Percentiles rank a stretch among this genome's conserved stretches.
These are phyloP conservation scores for Cyanoramphus novaezelandiae DNA, from an alignment of 2,113 vertebrate genomes.

Conservation along the genomic window DNA sequence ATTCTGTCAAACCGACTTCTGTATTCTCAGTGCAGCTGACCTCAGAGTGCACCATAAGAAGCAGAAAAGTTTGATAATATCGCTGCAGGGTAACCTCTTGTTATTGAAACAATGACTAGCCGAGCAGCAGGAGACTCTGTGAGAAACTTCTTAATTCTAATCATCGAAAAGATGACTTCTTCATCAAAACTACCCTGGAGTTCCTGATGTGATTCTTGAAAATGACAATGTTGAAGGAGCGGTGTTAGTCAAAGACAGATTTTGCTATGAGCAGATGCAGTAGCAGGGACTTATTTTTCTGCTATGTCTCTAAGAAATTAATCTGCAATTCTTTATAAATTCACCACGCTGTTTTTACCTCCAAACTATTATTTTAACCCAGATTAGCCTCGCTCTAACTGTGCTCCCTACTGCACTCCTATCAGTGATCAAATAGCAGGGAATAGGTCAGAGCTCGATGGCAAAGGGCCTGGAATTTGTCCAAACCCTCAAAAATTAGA, in stretches of 20 bases:
- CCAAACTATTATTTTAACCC: background rate
- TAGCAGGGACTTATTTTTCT: background rate
- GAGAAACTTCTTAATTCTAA: slow-evolving; percentile 22
- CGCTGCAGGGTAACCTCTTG: slow-evolving; percentile 3
- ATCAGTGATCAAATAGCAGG: background rate
- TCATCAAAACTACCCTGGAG: slow-evolving; percentile 2
- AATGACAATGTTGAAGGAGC: background rate
- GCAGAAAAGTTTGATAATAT: slow-evolving; percentile 25
- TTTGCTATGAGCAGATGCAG: background rate
- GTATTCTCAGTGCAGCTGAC: slow-evolving; percentile 14
- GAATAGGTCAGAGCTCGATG: background rate
- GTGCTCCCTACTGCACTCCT: background rate
- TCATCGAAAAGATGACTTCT: background rate
- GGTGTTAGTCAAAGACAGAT: background rate
- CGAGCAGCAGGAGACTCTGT: background rate
- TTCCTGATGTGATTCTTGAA: background rate
- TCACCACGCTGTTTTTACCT: background rate
- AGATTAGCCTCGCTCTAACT: background rate
- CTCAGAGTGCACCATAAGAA: background rate
- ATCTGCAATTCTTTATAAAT: background rate
- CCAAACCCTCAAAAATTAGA: background rate
- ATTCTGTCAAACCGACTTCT: background rate
- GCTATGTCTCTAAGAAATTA: background rate
- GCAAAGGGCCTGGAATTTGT: background rate
- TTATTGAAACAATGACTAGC: slow-evolving; percentile 25